These are phyloP conservation scores for Pteruthius melanotis DNA, from an alignment of 2,113 vertebrate species.

Conservation along the genomic window DNA sequence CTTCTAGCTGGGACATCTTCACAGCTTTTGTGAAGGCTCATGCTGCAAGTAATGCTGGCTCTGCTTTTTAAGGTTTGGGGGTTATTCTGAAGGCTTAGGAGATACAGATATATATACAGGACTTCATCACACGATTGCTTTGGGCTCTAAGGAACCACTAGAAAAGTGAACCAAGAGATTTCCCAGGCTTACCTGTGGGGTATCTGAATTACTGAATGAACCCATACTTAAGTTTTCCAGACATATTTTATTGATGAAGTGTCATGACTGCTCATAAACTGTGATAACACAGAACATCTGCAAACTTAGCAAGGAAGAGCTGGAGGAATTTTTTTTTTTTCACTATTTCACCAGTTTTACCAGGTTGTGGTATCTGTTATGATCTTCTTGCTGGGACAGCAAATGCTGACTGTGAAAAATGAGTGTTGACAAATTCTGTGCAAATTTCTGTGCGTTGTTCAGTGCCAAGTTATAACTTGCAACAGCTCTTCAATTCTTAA, in stretches of 20 bases:
- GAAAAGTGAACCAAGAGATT: background rate
- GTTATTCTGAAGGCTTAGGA: background rate
- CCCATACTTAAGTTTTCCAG: background rate
- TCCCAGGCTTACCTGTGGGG: background rate
- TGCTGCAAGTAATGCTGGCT: background rate
- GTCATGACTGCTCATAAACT: background rate
- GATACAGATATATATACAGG: background rate
- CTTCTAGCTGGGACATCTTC: background rate
- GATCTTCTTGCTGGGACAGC: background rate
- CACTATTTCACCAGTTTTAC: background rate
- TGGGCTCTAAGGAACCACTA: background rate
- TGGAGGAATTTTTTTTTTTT: background rate
- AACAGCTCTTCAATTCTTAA: constrained; percentile 1
- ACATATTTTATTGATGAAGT: background rate
- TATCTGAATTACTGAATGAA: background rate
- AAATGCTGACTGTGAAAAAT: constrained; percentile 19
- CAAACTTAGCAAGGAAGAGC: background rate
- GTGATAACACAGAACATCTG: background rate
- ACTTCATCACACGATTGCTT: background rate
- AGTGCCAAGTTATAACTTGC: constrained; percentile 9
- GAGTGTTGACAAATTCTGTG: constrained; percentile 30
- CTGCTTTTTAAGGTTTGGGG: background rate
- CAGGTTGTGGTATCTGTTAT: background rate
- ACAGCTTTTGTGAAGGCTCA: background rate
- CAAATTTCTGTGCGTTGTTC: background rate